Evolutionary conservation across 2,888 invertebrate genomes (phyloP).

Genomic region (Apamea monoglypha): DNA sequence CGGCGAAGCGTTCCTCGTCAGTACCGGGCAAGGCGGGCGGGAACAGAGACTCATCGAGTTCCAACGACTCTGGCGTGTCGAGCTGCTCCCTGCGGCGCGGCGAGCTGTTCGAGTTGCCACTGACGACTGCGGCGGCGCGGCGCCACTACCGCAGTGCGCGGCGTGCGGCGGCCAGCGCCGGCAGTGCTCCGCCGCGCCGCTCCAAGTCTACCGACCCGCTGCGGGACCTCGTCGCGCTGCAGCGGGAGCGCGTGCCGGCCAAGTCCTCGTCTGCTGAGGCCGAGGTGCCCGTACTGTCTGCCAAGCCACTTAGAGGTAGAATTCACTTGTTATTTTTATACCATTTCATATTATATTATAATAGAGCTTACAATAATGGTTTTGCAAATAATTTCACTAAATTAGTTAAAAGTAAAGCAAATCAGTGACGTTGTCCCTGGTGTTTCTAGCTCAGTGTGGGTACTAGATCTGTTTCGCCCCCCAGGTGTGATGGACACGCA

Average conservation of each 20-base stretch:
- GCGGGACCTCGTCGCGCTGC: constrained; percentile 90
- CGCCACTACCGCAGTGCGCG: constrained; percentile 90
- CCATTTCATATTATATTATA: neutral
- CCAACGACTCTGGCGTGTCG: constrained; percentile 95
- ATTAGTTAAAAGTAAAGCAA: neutral
- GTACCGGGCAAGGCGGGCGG: constrained; percentile 93
- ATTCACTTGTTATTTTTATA: neutral
- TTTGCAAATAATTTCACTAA: neutral
- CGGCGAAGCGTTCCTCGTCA: constrained; percentile 71
- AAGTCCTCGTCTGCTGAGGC: constrained; percentile 94
- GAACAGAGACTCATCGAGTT: constrained; percentile 95
- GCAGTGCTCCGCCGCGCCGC: constrained; percentile 91
- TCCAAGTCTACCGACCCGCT: constrained; percentile 92
- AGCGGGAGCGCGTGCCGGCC: constrained; percentile 90
- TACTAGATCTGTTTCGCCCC: neutral
- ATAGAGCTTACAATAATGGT: neutral
- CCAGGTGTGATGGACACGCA: constrained; percentile 91
- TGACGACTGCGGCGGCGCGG: constrained; percentile 88
- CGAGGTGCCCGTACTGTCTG: constrained; percentile 93
- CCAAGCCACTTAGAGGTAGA: constrained; percentile 88
- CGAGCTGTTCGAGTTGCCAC: constrained; percentile 90
- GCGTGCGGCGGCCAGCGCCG: constrained; percentile 90
- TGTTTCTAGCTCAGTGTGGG: neutral
- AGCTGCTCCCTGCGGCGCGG: constrained; percentile 91
- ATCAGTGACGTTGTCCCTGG: neutral